A percentile compares a stretch with the other conserved stretches of the same genome.
Conservation (phyloP, 2,888 invertebrate species). For the Nemotelus nigrinus region DNA sequence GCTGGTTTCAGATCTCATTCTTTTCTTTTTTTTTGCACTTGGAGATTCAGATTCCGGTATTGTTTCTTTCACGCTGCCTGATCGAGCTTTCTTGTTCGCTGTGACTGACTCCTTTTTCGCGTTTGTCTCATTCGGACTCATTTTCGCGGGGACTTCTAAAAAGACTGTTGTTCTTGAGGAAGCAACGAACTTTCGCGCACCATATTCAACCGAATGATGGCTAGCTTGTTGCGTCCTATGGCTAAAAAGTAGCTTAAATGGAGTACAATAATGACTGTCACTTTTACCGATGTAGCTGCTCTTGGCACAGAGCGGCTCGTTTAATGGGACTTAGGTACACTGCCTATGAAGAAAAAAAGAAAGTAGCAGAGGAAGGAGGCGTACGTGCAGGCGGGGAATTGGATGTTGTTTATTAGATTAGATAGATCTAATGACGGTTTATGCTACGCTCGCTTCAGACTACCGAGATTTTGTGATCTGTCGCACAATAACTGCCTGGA, state of each 20-base stretch:
- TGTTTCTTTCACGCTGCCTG: conserved; percentile 11
- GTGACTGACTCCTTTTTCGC: conserved; percentile 13
- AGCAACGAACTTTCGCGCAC: conserved; percentile 44
- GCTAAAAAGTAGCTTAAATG: conserved; percentile 34
- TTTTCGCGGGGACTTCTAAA: conserved; percentile 28
- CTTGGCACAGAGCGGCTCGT: conserved; percentile 21
- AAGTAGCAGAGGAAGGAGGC: not conserved
- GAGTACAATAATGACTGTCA: conserved; percentile 41
- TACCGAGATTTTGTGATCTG: conserved; percentile 1
- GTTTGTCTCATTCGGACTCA: not conserved
- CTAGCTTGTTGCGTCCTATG: conserved; percentile 23
- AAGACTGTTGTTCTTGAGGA: conserved; percentile 28
- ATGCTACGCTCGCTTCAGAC: conserved; percentile 13
- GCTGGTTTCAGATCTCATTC: conserved; percentile 20
- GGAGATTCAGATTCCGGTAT: conserved; percentile 44
- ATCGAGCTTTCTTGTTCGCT: conserved; percentile 2
- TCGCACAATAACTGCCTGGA: conserved; percentile 19
- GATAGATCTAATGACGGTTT: conserved; percentile 29
- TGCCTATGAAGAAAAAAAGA: not conserved
- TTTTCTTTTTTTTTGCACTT: conserved; percentile 41
- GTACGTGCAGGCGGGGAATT: not conserved
- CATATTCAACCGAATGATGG: not conserved
- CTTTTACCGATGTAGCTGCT: conserved; percentile 39
- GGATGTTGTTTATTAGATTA: conserved; percentile 30
- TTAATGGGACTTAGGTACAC: conserved; percentile 17